phyloP scores from a whole-genome alignment of 2,113 vertebrate genomes.

The Dipodomys merriami region DNA sequence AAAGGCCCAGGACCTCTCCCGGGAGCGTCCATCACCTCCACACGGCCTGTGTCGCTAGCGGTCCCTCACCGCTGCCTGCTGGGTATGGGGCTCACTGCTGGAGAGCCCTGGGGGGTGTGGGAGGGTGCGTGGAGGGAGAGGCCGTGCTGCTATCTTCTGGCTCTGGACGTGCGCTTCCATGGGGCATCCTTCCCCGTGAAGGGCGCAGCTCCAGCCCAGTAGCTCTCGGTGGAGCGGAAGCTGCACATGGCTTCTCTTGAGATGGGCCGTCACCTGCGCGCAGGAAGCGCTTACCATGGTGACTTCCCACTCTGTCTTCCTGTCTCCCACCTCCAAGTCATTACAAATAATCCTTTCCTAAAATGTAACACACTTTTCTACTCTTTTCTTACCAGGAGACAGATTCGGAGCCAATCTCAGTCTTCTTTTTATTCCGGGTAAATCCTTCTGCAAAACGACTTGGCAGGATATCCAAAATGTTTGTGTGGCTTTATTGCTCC shows the following conservation, averaged over 20 bases:
- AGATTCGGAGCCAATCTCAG: background rate
- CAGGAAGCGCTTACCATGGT: background rate
- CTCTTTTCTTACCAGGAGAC: background rate
- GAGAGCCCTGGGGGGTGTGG: no score
- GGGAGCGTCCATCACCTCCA: background rate
- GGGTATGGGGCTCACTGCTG: background rate
- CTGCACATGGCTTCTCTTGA: no score
- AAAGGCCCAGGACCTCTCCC: background rate
- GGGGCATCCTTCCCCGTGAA: background rate
- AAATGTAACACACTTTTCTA: background rate
- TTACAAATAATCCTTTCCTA: slow-evolving; percentile 17
- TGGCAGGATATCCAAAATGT: background rate
- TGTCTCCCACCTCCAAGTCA: background rate
- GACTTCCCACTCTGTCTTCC: background rate
- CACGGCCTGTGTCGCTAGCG: no score
- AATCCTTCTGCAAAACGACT: background rate
- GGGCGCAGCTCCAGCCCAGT: background rate
- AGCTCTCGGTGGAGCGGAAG: background rate
- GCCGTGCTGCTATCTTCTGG: background rate
- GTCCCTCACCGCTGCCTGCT: background rate
- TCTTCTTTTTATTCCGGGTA: background rate
- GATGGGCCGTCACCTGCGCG: background rate
- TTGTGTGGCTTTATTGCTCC: background rate
- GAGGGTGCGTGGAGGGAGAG: no score
- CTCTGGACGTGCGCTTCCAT: background rate